phyloP scores from a whole-genome alignment of 2,888 invertebrate genomes.

The Cheilosia soror region DNA sequence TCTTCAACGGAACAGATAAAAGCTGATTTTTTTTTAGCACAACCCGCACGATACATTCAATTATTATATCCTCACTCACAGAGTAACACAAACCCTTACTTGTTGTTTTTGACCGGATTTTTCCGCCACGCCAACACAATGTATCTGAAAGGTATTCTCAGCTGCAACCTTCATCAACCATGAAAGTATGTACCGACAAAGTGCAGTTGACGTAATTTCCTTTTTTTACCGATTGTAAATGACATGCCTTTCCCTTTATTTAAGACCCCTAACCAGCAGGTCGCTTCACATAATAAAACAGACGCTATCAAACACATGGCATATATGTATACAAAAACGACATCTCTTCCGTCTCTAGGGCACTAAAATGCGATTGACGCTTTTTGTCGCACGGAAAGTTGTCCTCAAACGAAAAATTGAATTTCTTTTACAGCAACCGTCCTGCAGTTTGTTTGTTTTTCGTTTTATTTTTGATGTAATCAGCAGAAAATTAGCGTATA shows the following conservation, averaged over 20 bases:
- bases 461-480: conserved; percentile 26
- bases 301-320: conserved; percentile 16
- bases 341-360: background rate
- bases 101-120: background rate
- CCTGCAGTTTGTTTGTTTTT: conserved; percentile 29
- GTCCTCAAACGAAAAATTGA: conserved; percentile 42
- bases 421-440: conserved; percentile 6
- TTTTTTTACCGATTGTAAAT: conserved; percentile 9
- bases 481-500: conserved; percentile 60
- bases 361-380: background rate
- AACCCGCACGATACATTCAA: conserved; percentile 1
- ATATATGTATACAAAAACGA: background rate
- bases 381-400: conserved; percentile 7
- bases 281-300: conserved; percentile 29
- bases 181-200: conserved; percentile 22
- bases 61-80: background rate
- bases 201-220: conserved; percentile 20
- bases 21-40: background rate
- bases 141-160: conserved; percentile 22
- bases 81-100: background rate
- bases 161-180: conserved; percentile 15
- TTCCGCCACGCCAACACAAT: background rate
- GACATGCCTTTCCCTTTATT: conserved; percentile 3
- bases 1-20: background rate
- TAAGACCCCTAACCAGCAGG: conserved; percentile 17